phyloP scores from a whole-genome alignment of 2,888 invertebrate genomes.

The Agrotis puta region DNA sequence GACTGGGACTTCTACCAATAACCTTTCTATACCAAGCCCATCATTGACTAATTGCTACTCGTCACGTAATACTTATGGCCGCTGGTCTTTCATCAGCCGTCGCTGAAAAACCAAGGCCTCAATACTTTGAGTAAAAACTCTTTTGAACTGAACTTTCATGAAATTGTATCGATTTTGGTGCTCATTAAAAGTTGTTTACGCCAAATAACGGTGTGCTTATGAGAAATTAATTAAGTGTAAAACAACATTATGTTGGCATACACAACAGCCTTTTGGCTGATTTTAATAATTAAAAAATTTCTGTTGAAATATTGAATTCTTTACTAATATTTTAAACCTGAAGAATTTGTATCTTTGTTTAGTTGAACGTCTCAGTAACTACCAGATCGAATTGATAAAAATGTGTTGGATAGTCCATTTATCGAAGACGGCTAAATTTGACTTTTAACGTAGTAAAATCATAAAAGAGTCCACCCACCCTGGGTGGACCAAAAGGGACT shows the following conservation, averaged over 20 bases:
- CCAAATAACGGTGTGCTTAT: background rate
- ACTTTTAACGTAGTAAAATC: too few species aligned
- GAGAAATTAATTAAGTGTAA: conserved; percentile 4
- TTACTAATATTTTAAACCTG: too few species aligned
- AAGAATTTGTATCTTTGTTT: too few species aligned
- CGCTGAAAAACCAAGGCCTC: conserved; percentile 17
- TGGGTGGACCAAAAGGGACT: too few species aligned
- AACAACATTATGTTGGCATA: background rate
- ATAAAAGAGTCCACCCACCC: too few species aligned
- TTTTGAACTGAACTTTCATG: conserved; percentile 11
- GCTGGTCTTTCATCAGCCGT: conserved; percentile 25
- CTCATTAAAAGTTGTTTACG: conserved; percentile 34
- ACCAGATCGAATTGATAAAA: too few species aligned
- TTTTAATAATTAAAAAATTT: background rate
- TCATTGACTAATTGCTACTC: conserved; percentile 63
- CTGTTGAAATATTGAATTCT: too few species aligned
- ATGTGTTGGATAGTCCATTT: too few species aligned
- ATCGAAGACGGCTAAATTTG: too few species aligned
- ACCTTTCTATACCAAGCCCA: background rate
- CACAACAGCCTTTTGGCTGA: background rate
- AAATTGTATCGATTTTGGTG: conserved; percentile 35
- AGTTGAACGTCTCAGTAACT: too few species aligned
- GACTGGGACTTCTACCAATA: conserved; percentile 14
- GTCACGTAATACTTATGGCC: conserved; percentile 45
- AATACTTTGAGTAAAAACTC: conserved; percentile 18